phyloP scores from a whole-genome alignment of 2,113 vertebrate genomes.

The Thinocorus orbignyianus region DNA sequence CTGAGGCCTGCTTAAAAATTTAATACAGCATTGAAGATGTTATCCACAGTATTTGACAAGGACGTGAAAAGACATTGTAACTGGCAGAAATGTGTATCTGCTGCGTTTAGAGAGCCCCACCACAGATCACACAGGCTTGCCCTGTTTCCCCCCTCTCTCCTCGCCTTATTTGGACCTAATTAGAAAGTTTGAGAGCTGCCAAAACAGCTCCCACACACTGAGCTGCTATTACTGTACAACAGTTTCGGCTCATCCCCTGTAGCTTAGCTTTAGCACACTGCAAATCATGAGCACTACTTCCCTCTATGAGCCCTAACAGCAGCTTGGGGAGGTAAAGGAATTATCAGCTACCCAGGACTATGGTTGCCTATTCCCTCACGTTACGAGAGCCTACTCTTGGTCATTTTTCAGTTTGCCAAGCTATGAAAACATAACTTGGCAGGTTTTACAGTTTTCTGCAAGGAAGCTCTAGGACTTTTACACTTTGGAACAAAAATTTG shows the following conservation, averaged over 20 bases:
- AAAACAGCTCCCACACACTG: neutral
- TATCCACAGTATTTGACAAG: neutral
- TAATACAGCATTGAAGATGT: neutral
- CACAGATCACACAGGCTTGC: neutral
- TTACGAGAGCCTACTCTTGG: neutral
- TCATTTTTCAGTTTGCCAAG: neutral
- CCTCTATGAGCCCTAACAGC: neutral
- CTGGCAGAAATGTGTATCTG: accelerated
- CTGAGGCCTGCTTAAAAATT: neutral
- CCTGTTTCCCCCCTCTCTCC: neutral
- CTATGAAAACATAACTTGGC: neutral
- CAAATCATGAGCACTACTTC: neutral
- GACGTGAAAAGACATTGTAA: neutral
- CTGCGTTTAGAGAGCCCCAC: neutral
- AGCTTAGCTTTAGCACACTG: neutral
- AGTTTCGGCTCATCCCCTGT: neutral
- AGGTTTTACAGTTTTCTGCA: neutral
- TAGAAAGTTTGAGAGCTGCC: neutral
- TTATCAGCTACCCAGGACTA: neutral
- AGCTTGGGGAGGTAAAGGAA: neutral
- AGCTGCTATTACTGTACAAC: neutral
- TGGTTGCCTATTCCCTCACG: accelerated
- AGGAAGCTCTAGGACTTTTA: neutral
- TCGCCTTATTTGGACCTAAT: neutral
- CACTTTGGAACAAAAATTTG: neutral